Base-by-base conservation (phyloP, 2,888 invertebrate genomes). In the Gymnoscelis rufifasciata region DNA sequence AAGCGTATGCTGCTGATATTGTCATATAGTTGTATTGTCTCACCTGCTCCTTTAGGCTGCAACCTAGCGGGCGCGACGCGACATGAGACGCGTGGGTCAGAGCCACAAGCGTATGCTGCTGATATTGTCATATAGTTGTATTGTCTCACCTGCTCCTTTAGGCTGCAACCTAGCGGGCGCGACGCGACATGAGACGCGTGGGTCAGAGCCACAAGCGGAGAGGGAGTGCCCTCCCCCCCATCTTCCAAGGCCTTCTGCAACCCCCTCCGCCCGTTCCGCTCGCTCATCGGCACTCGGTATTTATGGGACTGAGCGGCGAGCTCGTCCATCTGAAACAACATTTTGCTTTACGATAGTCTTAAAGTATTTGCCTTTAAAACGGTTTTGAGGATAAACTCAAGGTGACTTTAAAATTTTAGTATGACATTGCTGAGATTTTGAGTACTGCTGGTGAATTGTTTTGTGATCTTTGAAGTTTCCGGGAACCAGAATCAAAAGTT, bases 291-390 rank as follows among this genome's bases (percentile, higher is more conserved):
- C 11, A 87, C 82, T 19, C 81, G 72, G 53, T 73, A 81, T 57
- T 88, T 87, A 59, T 83, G 87, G 3, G 87, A 84, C 54, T 83
- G 81, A 28, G 83, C 78, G n/a, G 77, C 66, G 11, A 84, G 57
- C 59, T 84, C 83, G 52, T 87, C 82, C 79, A 87, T 79, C 87
- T 88, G 66, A 33, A 60, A 57, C 42, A 37, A 52, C 50, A 44
- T 47, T 57, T 57, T 52, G 47, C 50, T 59, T 56, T 51, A 56
- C 41, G 47, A 50, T 48, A 54, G 36, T 47, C 52, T 52, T 50
- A 43, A 47, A 54, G 38, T 39, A 46, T 47, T 52, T 51, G 47
- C 37, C 49, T 47, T 46, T 49, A 54, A 47, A 54, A 46, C 50
- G 28, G 47, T 36, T 42, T 48, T 38, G 48, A 52, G 47, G 47